These are phyloP conservation scores for Nudaria mundana DNA, from an alignment of 2,888 invertebrate species.

Conservation along the genomic window DNA sequence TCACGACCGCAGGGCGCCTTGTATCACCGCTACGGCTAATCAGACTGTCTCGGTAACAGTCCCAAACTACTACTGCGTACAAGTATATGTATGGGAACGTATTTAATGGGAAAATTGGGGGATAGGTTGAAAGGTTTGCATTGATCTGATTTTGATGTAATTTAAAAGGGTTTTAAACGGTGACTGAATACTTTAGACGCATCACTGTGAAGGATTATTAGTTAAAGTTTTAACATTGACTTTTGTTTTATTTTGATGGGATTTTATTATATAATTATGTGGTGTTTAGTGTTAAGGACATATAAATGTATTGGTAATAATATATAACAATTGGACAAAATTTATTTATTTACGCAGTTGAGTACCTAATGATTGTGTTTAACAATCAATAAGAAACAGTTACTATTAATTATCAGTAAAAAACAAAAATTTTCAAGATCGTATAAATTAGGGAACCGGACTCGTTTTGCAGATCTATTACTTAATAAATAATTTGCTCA, in stretches of 20 bases:
- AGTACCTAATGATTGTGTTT: too few species aligned
- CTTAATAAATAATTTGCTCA: not conserved
- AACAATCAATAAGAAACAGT: too few species aligned
- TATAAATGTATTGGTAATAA: too few species aligned
- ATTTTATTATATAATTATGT: too few species aligned
- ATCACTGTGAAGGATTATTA: not conserved
- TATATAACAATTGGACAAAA: too few species aligned
- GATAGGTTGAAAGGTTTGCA: slow-evolving; percentile 20
- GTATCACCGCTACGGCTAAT: slow-evolving; percentile 56
- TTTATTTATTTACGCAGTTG: too few species aligned
- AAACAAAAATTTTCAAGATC: too few species aligned
- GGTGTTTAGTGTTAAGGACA: too few species aligned
- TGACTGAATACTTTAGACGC: slow-evolving; percentile 1
- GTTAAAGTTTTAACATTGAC: not conserved
- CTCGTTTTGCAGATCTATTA: too few species aligned
- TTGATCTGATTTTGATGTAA: slow-evolving; percentile 23
- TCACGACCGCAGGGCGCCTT: slow-evolving; percentile 36
- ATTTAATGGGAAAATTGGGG: slow-evolving; percentile 35
- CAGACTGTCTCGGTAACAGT: slow-evolving; percentile 51
- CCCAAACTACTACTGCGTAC: slow-evolving; percentile 28
- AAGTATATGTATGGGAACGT: slow-evolving; percentile 34
- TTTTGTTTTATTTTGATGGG: not conserved
- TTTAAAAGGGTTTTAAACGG: slow-evolving; percentile 13
- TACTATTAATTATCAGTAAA: too few species aligned
- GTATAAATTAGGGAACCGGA: too few species aligned